Evolutionary conservation across 1,140 invertebrate species (phyloP), one percentile per base, ranked within the genome.

Genomic region (Penaeus indicus): DNA sequence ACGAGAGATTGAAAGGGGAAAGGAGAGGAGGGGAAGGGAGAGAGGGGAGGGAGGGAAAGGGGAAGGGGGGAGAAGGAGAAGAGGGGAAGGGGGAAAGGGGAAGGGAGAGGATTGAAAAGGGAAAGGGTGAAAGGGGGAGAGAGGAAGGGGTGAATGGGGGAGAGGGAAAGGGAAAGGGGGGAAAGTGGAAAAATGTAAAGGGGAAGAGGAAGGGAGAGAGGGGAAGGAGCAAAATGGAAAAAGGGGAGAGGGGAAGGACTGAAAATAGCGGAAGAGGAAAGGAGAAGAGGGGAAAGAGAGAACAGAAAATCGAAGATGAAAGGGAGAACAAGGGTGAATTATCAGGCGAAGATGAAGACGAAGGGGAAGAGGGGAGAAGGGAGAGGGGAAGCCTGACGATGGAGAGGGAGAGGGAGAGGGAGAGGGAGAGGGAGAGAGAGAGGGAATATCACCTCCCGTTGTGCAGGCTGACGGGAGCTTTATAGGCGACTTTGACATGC

Each of bases 401-500:
- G 7, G 38, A 42, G 38, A 42, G 38, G 7, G 38, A 42, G 38
- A 8, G 38, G 7, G 38, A 42, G 38, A 8, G 38, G 7, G 38
- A 42, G 38, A 8, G 38, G 5, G 38, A 38, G 38, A 5, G 38
- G 5, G 38, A 38, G 38, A 42, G 38, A 8, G 38, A 42, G 38
- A 42, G 38, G 7, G 38, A 42, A 42, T 42, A 42, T n/a, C 42
- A 25, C 22, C 81, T 63, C 62, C 54, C 64, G 83, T 85, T 85
- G 83, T 75, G 25, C 38, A 85, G 67, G 3, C 83, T 75, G 47
- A 60, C 83, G 25, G 18, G 19, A 42, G 38, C 67, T 75, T 75
- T 85, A 85, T 85, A n/a, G 83, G 69, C n/a, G 83, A 85, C 83
- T 85, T 85, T 85, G 83, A 85, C 83, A 85, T 85, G 83, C 32